These are phyloP conservation scores for Mesembrinibis cayennensis DNA, from an alignment of 2,113 vertebrate species.

Conservation along the genomic window DNA sequence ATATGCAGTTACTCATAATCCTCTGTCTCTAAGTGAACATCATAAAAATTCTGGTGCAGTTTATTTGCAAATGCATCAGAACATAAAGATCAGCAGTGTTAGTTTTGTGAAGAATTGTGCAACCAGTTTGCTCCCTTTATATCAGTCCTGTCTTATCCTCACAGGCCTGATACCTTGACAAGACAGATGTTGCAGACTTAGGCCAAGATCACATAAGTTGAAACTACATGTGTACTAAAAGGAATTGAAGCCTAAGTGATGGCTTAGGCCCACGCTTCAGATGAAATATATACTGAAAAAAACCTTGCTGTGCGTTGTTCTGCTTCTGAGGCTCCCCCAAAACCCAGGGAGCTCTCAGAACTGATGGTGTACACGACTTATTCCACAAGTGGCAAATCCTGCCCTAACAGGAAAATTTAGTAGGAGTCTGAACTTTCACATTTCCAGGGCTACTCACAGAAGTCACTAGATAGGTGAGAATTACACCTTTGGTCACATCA, in stretches of 20 bases:
- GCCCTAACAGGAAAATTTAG: not conserved
- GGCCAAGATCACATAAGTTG: not conserved
- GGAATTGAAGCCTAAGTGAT: not conserved
- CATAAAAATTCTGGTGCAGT: not conserved
- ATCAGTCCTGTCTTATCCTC: not conserved
- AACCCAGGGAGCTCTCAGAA: not conserved
- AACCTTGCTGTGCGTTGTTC: not conserved
- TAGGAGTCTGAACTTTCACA: not conserved
- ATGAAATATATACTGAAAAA: not conserved
- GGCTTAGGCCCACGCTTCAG: not conserved
- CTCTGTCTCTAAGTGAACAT: not conserved
- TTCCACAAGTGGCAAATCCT: not conserved
- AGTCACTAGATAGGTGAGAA: not conserved
- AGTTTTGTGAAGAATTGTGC: not conserved
- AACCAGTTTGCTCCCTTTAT: not conserved
- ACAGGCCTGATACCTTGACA: not conserved
- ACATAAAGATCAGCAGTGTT: no score
- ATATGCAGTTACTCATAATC: not conserved
- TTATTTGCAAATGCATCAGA: not conserved
- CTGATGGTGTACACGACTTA: accelerated
- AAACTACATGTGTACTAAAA: not conserved
- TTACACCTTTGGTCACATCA: not conserved
- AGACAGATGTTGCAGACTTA: not conserved
- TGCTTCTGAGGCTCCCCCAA: not conserved
- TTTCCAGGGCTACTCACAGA: not conserved